Evolutionary conservation across 2,888 invertebrate species (phyloP).

Genomic region (Mythimna loreyi): DNA sequence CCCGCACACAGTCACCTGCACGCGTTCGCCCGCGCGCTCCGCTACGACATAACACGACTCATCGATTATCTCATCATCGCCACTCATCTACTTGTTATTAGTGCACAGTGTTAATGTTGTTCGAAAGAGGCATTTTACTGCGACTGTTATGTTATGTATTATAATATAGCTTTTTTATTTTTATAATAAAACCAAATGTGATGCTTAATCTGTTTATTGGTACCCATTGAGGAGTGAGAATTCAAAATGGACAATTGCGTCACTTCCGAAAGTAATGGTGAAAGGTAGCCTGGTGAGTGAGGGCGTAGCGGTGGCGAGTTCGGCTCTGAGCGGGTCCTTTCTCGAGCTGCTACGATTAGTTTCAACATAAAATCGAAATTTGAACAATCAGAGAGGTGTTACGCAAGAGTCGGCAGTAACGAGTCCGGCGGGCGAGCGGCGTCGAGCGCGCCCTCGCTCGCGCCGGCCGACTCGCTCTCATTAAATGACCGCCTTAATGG

Average conservation of each 20-base stretch:
- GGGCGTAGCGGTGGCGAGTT: slow-evolving; percentile 69
- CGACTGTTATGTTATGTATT: slow-evolving; percentile 89
- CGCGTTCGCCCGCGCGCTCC: slow-evolving; percentile 75
- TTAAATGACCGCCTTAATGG: slow-evolving; percentile 79
- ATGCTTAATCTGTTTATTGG: slow-evolving; percentile 81
- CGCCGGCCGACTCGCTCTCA: slow-evolving; percentile 67
- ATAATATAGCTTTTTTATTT: slow-evolving; percentile 87
- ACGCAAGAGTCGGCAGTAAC: slow-evolving; percentile 69
- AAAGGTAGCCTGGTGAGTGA: slow-evolving; percentile 81
- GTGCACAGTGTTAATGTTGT: slow-evolving; percentile 89
- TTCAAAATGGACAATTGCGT: slow-evolving; percentile 74
- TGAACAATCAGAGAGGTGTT: slow-evolving; percentile 77
- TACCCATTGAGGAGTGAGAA: slow-evolving; percentile 69
- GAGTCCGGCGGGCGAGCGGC: slow-evolving; percentile 48
- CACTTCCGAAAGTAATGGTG: slow-evolving; percentile 86
- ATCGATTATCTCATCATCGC: slow-evolving; percentile 76
- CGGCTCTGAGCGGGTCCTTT: slow-evolving; percentile 75
- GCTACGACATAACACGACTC: slow-evolving; percentile 68
- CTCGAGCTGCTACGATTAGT: slow-evolving; percentile 77
- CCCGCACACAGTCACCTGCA: slow-evolving; percentile 84
- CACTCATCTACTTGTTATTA: slow-evolving; percentile 88
- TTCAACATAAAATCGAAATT: slow-evolving; percentile 76
- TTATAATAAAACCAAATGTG: slow-evolving; percentile 87
- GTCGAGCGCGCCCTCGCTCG: slow-evolving; percentile 36
- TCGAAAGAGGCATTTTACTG: slow-evolving; percentile 84